Conservation (phyloP, 2,797 vertebrate species). For the Falco biarmicus region DNA sequence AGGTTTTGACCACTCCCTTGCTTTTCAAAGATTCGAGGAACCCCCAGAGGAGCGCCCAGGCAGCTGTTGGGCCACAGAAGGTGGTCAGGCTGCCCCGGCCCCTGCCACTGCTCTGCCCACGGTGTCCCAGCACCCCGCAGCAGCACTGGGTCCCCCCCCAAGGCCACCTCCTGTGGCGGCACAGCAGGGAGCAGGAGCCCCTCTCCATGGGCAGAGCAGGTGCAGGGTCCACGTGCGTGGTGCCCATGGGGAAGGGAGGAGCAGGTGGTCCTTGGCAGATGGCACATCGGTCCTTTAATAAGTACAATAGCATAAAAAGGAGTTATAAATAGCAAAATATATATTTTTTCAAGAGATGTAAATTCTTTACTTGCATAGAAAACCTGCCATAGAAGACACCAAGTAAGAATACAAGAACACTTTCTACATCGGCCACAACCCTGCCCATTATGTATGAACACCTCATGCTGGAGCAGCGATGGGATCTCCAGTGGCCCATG, state of each 20-base stretch:
- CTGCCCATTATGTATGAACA: background rate
- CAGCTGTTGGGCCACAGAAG: background rate
- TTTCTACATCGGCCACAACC: background rate
- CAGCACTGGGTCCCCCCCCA: background rate
- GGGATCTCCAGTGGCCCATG: background rate
- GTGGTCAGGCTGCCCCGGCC: background rate
- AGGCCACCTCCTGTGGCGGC: background rate
- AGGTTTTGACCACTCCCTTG: background rate
- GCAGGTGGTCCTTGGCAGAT: background rate
- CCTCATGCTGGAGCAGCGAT: background rate
- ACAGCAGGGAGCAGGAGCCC: background rate
- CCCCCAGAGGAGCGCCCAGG: rapidly evolving
- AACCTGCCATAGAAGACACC: background rate
- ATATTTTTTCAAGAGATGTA: background rate
- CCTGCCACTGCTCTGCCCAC: background rate
- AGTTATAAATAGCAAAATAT: conserved; percentile 33
- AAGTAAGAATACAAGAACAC: background rate
- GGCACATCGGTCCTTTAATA: conserved; percentile 36
- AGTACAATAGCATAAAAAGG: conserved; percentile 6
- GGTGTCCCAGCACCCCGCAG: rapidly evolving
- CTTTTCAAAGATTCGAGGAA: background rate
- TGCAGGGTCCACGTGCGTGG: background rate
- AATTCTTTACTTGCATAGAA: conserved; percentile 47
- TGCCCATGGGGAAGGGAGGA: rapidly evolving
- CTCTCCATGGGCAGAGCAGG: rapidly evolving